Percentiles rank a stretch among this genome's conserved stretches.
phyloP scores from a whole-genome alignment of 2,113 vertebrate species.

The Scopus umbretta region DNA sequence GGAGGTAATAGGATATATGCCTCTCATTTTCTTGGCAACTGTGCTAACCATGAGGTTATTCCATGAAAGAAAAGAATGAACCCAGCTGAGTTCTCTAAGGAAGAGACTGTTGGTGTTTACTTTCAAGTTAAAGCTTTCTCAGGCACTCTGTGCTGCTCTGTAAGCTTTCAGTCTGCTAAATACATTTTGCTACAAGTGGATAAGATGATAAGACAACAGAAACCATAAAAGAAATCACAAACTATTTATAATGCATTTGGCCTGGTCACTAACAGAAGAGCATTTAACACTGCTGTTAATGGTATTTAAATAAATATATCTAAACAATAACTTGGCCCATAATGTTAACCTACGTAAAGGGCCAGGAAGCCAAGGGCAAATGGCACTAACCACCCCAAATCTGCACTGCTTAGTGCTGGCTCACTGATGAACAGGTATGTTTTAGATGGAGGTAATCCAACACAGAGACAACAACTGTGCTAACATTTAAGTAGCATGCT shows the following conservation, averaged over 20 bases:
- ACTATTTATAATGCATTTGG: not conserved
- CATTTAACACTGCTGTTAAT: not conserved
- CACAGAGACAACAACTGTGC: not conserved
- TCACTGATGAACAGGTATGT: not conserved
- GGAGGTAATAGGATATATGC: not conserved
- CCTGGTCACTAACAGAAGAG: not conserved
- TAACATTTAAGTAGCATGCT: not conserved
- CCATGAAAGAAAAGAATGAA: not conserved
- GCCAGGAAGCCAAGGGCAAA: not conserved
- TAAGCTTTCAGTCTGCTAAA: not conserved
- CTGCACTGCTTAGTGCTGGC: not conserved
- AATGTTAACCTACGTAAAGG: not conserved
- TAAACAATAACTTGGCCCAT: not conserved
- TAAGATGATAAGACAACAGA: not conserved
- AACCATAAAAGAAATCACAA: not conserved
- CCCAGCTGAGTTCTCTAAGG: not conserved
- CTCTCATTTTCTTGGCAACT: constrained; percentile 32
- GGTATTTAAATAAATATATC: not conserved
- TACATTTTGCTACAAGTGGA: not conserved
- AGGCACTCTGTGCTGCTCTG: not conserved
- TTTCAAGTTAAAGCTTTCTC: not conserved
- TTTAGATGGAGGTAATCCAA: not conserved
- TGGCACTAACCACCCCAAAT: not conserved
- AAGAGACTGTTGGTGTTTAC: not conserved
- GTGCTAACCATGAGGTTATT: not conserved